Base-by-base conservation (phyloP, 2,797 vertebrate genomes). In the Paedocypris micromegethes region DNA sequence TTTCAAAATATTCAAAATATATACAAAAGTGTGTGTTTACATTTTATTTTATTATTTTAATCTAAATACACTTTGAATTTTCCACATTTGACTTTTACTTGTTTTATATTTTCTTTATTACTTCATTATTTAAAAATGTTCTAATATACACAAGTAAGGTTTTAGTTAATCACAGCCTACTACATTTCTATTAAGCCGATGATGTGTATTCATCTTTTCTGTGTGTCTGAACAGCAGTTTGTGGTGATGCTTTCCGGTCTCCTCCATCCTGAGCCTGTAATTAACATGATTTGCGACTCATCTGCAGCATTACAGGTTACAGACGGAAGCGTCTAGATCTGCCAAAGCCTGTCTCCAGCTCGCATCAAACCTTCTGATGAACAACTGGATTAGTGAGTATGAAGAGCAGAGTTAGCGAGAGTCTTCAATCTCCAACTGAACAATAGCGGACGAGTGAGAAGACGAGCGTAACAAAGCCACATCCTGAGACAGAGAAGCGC, bases 281-380 rank as follows among this genome's bases (percentile, higher is more conserved):
- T 87, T 82, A 85, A 80, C 68, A 73, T 83, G 84, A 86, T 86
- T 84, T 83, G 83, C 79, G 80, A 84, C 79, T 87, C 79, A 81
- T 83, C 83, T 83, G 55, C 79, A 79, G 79, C 78, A 81, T 84
- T 81, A 81, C 79, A 81, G 82, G 83, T 83, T 85, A 82, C 77
- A 81, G 75, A 76, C 79, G 73, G 79, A 78, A 79, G 73, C 76
- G 3, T 48, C 43, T 59, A 48, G 61, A 63, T 59, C 66, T 69
- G 66, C 72, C 61, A 69, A 55, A 65, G 46, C 50, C 47, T 41
- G 52, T 64, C 55, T 59, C 9, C 45, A 44, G 40, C 55, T 48
- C 49, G 44, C 9, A 57, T 40, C 1, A 6, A 62, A 5, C 54
- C 47, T 23, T 23, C 23, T 23, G 23, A 23, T 23, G 23, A 23